Percentiles rank a stretch among this genome's conserved stretches.
Conservation (phyloP, 2,888 invertebrate species). For the Adineta ricciae region DNA sequence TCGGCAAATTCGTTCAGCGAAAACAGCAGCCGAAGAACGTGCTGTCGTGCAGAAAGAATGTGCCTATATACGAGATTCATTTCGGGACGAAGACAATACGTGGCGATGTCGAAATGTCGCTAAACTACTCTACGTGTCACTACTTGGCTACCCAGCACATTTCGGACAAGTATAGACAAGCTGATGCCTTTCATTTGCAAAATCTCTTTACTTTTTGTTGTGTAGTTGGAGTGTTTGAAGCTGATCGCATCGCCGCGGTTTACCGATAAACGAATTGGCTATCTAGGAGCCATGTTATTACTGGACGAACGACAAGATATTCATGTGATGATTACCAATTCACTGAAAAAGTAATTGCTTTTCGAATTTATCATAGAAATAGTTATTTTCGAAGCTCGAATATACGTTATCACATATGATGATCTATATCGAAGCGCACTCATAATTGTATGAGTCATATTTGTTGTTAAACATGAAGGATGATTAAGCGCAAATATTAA, state of each 20-base stretch:
- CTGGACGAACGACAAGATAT: constrained; percentile 97
- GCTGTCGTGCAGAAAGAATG: constrained; percentile 99
- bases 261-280: constrained; percentile 97
- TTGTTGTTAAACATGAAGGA: too few species aligned
- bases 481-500: not conserved
- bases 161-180: constrained; percentile 68
- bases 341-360: constrained; percentile 86
- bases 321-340: constrained; percentile 94
- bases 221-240: constrained; percentile 87
- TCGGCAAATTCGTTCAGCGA: constrained; percentile 88
- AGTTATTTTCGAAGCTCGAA: too few species aligned
- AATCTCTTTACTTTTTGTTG: not conserved
- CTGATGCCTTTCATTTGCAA: not conserved
- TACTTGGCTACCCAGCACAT: constrained; percentile 98
- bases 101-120: constrained; percentile 99
- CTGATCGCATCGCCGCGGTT: constrained; percentile 92
- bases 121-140: constrained; percentile 95
- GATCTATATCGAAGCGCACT: too few species aligned
- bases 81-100: constrained; percentile 94
- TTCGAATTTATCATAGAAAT: too few species aligned
- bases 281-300: constrained; percentile 93
- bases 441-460: too few species aligned
- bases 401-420: too few species aligned
- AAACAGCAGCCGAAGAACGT: constrained; percentile 94
- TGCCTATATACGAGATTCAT: constrained; percentile 92